Conservation (phyloP, 2,113 vertebrate genomes). For the Onychostoma macrolepis region DNA sequence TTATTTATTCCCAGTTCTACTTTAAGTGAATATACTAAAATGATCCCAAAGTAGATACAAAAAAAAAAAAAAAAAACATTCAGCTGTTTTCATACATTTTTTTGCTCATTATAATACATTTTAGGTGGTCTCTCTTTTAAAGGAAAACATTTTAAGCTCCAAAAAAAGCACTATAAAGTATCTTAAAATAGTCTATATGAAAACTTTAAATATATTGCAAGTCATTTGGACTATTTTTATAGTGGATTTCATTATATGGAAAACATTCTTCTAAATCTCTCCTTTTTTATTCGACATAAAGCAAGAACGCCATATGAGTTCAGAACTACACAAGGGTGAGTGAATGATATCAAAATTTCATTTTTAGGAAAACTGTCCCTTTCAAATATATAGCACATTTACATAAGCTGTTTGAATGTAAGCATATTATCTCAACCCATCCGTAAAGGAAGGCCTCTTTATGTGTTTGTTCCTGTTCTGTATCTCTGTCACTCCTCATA, state of each 20-base stretch:
- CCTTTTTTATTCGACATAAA: not conserved
- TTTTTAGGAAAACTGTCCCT: not conserved
- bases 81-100: not conserved
- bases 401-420: slow-evolving; percentile 54
- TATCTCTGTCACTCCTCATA: slow-evolving; percentile 45
- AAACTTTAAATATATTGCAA: not conserved
- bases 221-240: not conserved
- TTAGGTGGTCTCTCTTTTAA: not conserved
- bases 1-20: not conserved
- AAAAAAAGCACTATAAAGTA: not conserved
- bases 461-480: slow-evolving; percentile 41
- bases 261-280: not conserved
- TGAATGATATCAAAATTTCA: not conserved
- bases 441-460: slow-evolving; percentile 42
- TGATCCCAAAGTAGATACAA: not conserved
- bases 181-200: not conserved
- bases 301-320: not conserved
- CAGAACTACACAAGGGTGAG: not conserved
- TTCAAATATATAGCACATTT: slow-evolving; percentile 42
- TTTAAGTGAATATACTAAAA: not conserved
- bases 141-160: not conserved
- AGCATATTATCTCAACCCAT: slow-evolving; percentile 44
- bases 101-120: not conserved
- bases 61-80: not conserved
- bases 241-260: not conserved